phyloP scores from a whole-genome alignment of 1,140 invertebrate species.

The Camponotus floridanus region DNA sequence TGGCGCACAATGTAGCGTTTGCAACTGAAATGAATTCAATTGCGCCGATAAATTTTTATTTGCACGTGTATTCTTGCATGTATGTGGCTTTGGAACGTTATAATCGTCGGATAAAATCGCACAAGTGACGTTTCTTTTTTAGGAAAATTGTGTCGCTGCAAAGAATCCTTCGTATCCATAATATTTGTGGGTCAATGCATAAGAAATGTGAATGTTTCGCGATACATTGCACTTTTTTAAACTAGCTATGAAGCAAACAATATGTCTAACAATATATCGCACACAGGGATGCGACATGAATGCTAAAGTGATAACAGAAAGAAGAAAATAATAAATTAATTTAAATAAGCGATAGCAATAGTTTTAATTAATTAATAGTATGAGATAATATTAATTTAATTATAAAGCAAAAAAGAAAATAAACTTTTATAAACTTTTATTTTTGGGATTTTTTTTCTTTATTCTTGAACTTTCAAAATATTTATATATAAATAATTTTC shows the following conservation, averaged over 20 bases:
- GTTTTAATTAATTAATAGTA: conserved; percentile 8
- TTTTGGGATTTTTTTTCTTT: too few species aligned
- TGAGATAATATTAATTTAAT: background rate
- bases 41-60: conserved; percentile 8
- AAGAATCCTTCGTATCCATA: conserved; percentile 44
- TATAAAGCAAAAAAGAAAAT: background rate
- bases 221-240: conserved; percentile 5
- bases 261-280: background rate
- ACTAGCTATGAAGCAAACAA: background rate
- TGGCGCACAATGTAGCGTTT: conserved; percentile 15
- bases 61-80: background rate
- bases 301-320: background rate
- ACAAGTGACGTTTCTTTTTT: conserved; percentile 38
- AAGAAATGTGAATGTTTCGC: conserved; percentile 30
- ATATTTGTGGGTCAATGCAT: conserved; percentile 53
- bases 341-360: background rate
- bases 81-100: background rate
- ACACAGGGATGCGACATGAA: background rate
- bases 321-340: background rate
- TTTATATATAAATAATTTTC: background rate
- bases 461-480: background rate
- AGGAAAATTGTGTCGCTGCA: conserved; percentile 47
- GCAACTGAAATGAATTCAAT: conserved; percentile 31
- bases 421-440: background rate
- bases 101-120: conserved; percentile 33